A percentile compares a stretch with the other conserved stretches of the same genome.
Conservation (phyloP, 2,113 vertebrate genomes). For the Chitala chitala region DNA sequence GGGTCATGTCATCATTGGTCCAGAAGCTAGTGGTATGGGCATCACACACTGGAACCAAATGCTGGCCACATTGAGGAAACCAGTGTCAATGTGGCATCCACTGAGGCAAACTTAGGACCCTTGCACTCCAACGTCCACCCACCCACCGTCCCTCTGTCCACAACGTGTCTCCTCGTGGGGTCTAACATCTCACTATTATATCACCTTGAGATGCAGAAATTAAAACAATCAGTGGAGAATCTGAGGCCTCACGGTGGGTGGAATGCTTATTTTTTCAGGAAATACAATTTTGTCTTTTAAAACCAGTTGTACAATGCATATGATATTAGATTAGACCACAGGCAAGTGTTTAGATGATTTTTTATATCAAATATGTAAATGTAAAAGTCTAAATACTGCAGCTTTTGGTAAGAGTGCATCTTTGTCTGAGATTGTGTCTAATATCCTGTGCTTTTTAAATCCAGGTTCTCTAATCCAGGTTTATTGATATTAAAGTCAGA, state of each 20-base stretch:
- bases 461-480: conserved; percentile 73
- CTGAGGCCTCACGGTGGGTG: conserved; percentile 28
- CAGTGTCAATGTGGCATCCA: conserved; percentile 96
- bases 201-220: conserved; percentile 32
- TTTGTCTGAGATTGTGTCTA: conserved; percentile 29
- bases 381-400: conserved; percentile 24
- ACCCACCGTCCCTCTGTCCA: conserved; percentile 9
- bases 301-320: conserved; percentile 32
- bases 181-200: conserved; percentile 50
- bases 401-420: conserved; percentile 36
- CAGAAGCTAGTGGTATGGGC: conserved; percentile 83
- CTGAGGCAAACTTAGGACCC: conserved; percentile 72
- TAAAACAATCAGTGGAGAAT: conserved; percentile 25
- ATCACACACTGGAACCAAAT: conserved; percentile 99
- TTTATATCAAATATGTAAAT: conserved; percentile 42
- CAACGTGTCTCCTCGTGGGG: conserved; percentile 54
- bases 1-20: conserved; percentile 93
- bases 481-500: conserved; percentile 63
- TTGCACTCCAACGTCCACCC: background rate
- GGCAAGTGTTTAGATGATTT: conserved; percentile 19
- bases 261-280: conserved; percentile 50
- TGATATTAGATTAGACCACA: conserved; percentile 15
- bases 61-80: conserved; percentile 89
- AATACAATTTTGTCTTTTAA: conserved; percentile 43
- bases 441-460: conserved; percentile 53